A percentile compares a stretch with the other conserved stretches of the same genome.
These are phyloP conservation scores for Psittacula echo DNA, from an alignment of 2,797 vertebrate species.

Conservation along the genomic window DNA sequence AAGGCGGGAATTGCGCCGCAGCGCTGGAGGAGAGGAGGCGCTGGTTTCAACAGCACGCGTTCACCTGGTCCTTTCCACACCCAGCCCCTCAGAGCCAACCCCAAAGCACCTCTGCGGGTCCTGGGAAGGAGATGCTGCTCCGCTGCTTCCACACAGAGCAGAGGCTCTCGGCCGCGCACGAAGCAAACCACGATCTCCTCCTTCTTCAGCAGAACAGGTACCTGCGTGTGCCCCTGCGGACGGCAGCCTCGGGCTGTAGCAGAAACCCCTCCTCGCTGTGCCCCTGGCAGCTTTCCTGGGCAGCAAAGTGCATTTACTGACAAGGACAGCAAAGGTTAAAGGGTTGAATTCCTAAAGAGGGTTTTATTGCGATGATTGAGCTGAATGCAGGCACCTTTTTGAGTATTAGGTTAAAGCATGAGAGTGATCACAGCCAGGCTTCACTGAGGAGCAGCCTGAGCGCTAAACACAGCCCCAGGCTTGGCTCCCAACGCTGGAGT, in stretches of 20 bases:
- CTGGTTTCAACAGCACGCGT: accelerated
- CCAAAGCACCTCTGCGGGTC: background rate
- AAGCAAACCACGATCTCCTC: slow-evolving; percentile 86
- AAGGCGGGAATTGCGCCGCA: accelerated
- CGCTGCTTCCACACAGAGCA: background rate
- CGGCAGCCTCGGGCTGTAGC: accelerated
- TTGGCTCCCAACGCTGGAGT: background rate
- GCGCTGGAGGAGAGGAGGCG: accelerated
- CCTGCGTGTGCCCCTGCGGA: accelerated
- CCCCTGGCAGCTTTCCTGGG: background rate
- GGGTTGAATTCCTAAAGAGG: background rate
- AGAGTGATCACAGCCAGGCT: background rate
- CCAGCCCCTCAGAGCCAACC: slow-evolving; percentile 34
- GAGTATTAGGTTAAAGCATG: accelerated
- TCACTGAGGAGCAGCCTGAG: background rate
- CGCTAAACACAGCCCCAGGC: accelerated
- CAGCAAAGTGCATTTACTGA: background rate
- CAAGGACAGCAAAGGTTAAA: background rate
- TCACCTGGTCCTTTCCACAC: background rate
- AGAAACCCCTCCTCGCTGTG: background rate
- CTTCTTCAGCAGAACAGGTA: slow-evolving; percentile 80
- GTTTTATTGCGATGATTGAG: background rate
- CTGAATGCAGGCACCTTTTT: too few species aligned
- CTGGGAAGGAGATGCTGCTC: background rate
- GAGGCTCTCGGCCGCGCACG: slow-evolving; percentile 72